These are phyloP conservation scores for Linepithema humile DNA, from an alignment of 1,140 invertebrate genomes.

Conservation along the genomic window DNA sequence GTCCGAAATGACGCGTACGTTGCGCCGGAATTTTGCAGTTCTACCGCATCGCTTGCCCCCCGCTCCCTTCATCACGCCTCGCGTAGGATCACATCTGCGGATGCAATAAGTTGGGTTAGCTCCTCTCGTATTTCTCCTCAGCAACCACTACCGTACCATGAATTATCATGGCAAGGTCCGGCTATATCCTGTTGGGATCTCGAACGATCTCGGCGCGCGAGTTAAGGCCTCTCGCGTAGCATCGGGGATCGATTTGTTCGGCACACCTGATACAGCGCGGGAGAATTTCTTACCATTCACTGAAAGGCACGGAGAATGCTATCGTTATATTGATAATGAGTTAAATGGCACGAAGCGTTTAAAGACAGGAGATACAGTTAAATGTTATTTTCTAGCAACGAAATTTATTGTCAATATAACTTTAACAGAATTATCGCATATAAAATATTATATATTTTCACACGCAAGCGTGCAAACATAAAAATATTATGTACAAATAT, in stretches of 20 bases:
- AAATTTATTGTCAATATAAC: background rate
- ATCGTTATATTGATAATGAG: background rate
- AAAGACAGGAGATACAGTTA: background rate
- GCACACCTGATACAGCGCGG: background rate
- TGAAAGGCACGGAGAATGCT: background rate
- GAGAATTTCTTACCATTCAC: conserved; percentile 14
- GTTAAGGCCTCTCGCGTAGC: background rate
- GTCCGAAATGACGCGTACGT: conserved; percentile 34
- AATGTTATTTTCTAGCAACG: background rate
- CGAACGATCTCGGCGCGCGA: background rate
- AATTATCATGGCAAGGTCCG: conserved; percentile 29
- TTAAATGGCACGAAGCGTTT: background rate
- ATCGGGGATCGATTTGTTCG: conserved; percentile 34
- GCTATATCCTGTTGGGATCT: conserved; percentile 15
- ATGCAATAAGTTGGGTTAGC: conserved; percentile 46
- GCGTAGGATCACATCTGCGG: conserved; percentile 15
- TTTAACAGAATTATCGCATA: background rate
- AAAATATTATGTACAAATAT: background rate
- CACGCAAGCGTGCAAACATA: background rate
- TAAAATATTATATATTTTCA: background rate
- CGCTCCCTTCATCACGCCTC: too few relatives aligned
- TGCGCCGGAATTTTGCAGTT: conserved; percentile 38
- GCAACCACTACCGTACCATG: background rate
- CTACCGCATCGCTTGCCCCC: background rate
- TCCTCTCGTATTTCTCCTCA: conserved; percentile 16